phyloP scores from a whole-genome alignment of 2,113 vertebrate species.

The Tyto alba region DNA sequence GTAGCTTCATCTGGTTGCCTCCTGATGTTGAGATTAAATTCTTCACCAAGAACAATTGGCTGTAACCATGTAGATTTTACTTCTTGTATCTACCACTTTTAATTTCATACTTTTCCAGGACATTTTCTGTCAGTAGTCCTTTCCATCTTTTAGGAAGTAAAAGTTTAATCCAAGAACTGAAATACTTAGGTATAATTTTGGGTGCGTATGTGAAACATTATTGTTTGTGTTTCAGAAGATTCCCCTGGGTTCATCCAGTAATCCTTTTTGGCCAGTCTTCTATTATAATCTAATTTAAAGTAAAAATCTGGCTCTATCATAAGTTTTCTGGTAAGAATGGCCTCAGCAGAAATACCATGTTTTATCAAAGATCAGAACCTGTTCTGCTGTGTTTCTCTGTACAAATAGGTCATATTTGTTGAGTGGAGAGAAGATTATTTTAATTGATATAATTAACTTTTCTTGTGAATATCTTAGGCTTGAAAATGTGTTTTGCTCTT shows the following conservation, averaged over 20 bases:
- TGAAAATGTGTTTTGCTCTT: slow-evolving; percentile 18
- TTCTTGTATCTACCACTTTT: neutral
- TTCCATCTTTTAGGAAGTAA: neutral
- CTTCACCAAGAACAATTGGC: neutral
- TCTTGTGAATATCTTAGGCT: slow-evolving; percentile 46
- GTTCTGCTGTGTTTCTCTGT: neutral
- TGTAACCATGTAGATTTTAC: neutral
- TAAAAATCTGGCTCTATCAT: neutral
- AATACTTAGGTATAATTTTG: neutral
- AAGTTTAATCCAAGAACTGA: neutral
- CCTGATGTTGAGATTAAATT: neutral
- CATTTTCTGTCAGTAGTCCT: neutral
- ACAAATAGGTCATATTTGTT: slow-evolving; percentile 49
- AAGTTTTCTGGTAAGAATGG: neutral
- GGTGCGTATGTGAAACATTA: neutral
- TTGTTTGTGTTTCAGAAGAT: neutral
- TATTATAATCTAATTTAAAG: neutral
- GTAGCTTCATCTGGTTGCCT: neutral
- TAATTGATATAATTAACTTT: slow-evolving; percentile 65
- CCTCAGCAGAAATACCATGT: neutral
- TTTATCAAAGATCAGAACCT: neutral
- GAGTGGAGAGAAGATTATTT: slow-evolving; percentile 49
- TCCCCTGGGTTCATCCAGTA: neutral
- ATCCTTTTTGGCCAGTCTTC: neutral
- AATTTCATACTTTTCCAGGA: neutral